These are phyloP conservation scores for Drosophila sp. DNA, from an alignment of 1,140 invertebrate species.

Conservation along the genomic window DNA sequence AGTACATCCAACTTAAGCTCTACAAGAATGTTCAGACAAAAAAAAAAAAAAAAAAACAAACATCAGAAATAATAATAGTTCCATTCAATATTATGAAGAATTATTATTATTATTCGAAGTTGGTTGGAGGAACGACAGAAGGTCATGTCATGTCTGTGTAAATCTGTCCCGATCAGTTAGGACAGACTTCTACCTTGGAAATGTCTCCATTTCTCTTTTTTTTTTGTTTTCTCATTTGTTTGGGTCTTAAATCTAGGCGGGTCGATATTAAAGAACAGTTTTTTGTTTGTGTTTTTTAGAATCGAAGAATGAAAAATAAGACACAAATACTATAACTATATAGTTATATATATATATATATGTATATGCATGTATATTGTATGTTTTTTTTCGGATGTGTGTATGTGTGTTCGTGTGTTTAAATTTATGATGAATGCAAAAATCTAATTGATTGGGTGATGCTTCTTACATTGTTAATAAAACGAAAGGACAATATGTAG, in stretches of 20 bases:
- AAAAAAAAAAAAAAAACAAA: not conserved
- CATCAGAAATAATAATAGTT: not conserved
- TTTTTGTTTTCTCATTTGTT: too few relatives aligned
- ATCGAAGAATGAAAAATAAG: slow-evolving; percentile 4
- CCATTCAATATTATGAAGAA: slow-evolving; percentile 2
- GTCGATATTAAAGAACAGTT: not conserved
- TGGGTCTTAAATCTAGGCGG: slow-evolving; percentile 1
- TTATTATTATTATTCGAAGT: not conserved
- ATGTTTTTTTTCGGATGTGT: not conserved
- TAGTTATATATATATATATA: slow-evolving; percentile 11
- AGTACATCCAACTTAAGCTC: slow-evolving; percentile 19
- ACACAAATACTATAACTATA: slow-evolving; percentile 11
- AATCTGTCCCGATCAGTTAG: not conserved
- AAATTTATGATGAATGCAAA: not conserved
- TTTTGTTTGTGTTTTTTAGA: not conserved
- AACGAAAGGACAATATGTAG: not conserved
- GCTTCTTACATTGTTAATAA: slow-evolving; percentile 13
- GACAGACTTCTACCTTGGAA: not conserved
- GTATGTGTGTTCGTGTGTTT: not conserved
- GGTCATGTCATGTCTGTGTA: not conserved
- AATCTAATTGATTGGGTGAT: slow-evolving; percentile 2
- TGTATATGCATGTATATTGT: not conserved
- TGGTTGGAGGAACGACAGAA: not conserved
- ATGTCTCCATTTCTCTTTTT: not conserved
- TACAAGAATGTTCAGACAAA: slow-evolving; percentile 18